Evolutionary conservation across 1,140 invertebrate species (phyloP).

Genomic region (Hyles euphorbiae): DNA sequence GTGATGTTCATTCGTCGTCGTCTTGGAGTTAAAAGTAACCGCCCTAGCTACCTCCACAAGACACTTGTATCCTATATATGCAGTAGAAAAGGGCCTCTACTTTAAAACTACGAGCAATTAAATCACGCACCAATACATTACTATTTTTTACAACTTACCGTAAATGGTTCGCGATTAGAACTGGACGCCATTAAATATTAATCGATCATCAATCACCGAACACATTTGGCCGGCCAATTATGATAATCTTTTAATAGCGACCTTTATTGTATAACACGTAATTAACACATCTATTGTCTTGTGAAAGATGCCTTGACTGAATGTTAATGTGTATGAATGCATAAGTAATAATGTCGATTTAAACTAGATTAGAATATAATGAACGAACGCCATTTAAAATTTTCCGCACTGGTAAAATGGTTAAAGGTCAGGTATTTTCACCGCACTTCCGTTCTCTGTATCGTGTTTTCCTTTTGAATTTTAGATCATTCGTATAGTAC

Average conservation of each 20-base stretch:
- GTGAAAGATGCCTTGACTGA: constrained; percentile 8
- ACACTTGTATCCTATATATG: too few relatives aligned
- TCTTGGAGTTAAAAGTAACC: too few relatives aligned
- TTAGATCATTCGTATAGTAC: too few relatives aligned
- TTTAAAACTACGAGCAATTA: too few relatives aligned
- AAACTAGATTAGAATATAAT: constrained; percentile 13
- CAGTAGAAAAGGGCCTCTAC: too few relatives aligned
- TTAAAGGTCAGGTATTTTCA: too few relatives aligned
- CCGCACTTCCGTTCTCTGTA: too few relatives aligned
- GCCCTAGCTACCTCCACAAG: too few relatives aligned
- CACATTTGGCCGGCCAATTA: constrained; percentile 18
- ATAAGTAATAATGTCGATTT: background rate
- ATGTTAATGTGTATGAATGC: background rate
- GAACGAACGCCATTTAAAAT: constrained; percentile 1
- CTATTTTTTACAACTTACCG: background rate
- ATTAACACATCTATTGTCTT: constrained; percentile 15
- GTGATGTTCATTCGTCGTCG: too few relatives aligned
- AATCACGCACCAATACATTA: too few relatives aligned
- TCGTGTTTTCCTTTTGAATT: too few relatives aligned
- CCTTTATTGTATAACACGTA: constrained; percentile 13
- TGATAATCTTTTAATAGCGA: constrained; percentile 13
- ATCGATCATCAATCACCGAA: constrained; percentile 9
- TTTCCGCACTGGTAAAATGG: too few relatives aligned
- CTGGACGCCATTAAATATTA: constrained; percentile 14
- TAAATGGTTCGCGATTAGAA: constrained; percentile 16